These are phyloP conservation scores for Rhinoptilus africanus DNA, from an alignment of 2,113 vertebrate species.

Conservation along the genomic window DNA sequence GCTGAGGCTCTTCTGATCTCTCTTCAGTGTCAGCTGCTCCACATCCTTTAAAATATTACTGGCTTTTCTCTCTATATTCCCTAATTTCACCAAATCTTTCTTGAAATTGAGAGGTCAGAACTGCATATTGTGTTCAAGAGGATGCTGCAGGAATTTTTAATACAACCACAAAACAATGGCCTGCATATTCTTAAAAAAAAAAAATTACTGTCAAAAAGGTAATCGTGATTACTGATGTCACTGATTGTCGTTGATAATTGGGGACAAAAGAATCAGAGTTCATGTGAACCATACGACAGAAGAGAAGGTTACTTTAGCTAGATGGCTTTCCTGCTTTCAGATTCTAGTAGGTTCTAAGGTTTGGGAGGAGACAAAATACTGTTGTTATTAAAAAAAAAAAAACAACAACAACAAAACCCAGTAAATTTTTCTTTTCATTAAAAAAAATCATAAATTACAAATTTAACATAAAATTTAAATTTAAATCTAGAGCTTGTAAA, in stretches of 20 bases:
- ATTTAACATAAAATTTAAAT: background rate
- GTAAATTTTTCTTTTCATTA: background rate
- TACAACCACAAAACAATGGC: background rate
- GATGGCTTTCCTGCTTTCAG: background rate
- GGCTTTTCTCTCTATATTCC: background rate
- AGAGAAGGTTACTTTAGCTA: background rate
- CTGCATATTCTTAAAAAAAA: background rate
- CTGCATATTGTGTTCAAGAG: background rate
- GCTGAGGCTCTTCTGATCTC: background rate
- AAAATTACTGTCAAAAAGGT: background rate
- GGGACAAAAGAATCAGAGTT: background rate
- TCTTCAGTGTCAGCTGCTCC: background rate
- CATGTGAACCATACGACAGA: background rate
- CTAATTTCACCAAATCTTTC: background rate
- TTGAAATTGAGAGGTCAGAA: background rate
- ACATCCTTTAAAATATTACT: background rate
- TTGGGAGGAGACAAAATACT: accelerated
- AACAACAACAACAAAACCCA: no score
- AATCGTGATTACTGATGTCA: background rate
- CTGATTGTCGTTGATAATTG: background rate
- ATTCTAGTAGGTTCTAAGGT: background rate
- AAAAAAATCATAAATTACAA: background rate
- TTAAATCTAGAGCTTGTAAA: background rate
- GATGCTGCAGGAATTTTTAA: background rate
- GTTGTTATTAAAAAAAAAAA: background rate